Base-by-base conservation (phyloP, 64 coral and sea anemone genomes). In the Pachyseris speciosa region DNA sequence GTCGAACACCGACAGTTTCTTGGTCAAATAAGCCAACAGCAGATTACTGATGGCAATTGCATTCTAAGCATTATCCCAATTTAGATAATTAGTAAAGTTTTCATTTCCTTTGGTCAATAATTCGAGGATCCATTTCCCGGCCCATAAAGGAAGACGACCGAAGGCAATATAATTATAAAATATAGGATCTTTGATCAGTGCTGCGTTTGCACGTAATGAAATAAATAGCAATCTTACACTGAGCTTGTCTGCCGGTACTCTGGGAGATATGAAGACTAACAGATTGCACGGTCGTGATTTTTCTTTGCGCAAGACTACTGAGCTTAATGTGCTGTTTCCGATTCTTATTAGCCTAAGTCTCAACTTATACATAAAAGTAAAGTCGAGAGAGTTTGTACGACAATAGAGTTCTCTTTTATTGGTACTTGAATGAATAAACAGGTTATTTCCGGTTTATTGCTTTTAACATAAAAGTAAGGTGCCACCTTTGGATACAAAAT, bases 361-460 rank as follows among this genome's bases (percentile, higher is more conserved):
- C 20, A 61, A 60, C 17, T 61, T 2, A 58, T 37, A 40, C 11
- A 12, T 68, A 33, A 57, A 31, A 50, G 26, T 36, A n/a, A n/a
- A n/a, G n/a, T n/a, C n/a, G n/a, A n/a, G n/a, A n/a, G n/a, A n/a
- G n/a, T n/a, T n/a, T n/a, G n/a, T n/a, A n/a, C n/a, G n/a, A n/a
- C n/a, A n/a, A n/a, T n/a, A n/a, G n/a, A 61, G 33, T 81, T 55
- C 28, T 37, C 37, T 41, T 60, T 81, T 81, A 10, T 38, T 34
- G 27, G 53, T 26, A 40, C 51, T 61, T 63, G 7, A 81, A 34
- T 39, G 48, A 81, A 25, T 74, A 39, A 81, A 81, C 77, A 81
- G 77, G 51, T 63, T 53, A 80, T 81, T 81, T 81, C 52, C 77
- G 77, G 77, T 61, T 81, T 78, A 16, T 78, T n/a, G 19, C 22